Evolutionary conservation across 2,113 vertebrate genomes (phyloP).

Genomic region (Bucco capensis): DNA sequence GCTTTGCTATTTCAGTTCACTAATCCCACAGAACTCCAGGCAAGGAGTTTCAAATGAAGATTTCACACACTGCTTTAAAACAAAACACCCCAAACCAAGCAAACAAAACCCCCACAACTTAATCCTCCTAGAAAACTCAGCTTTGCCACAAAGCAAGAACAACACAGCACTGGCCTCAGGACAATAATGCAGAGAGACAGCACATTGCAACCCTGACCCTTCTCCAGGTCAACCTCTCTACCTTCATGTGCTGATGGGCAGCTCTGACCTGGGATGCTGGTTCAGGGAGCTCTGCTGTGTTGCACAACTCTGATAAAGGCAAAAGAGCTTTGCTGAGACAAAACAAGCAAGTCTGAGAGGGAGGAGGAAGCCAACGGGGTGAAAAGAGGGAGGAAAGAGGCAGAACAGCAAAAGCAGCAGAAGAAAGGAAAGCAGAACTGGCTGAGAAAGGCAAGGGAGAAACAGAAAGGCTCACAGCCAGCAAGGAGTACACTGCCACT

Average conservation of each 20-base stretch:
- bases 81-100: not conserved
- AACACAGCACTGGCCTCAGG: not conserved
- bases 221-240: too few relatives aligned
- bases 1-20: not conserved
- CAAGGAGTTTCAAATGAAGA: not conserved
- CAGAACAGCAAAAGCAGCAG: not conserved
- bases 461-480: not conserved
- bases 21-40: not conserved
- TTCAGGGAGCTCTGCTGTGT: not conserved
- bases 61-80: not conserved
- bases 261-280: not conserved
- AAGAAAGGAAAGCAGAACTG: not conserved
- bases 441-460: not conserved
- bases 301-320: not conserved
- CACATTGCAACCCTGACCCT: not conserved
- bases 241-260: not conserved
- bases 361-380: not conserved
- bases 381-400: not conserved
- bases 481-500: accelerated
- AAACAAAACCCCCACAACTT: not conserved
- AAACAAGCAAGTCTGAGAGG: not conserved
- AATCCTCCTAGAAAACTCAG: not conserved
- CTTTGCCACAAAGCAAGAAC: not conserved
- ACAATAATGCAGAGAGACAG: not conserved
- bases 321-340: not conserved